Percentiles rank a stretch among this genome's conserved stretches.
These are phyloP conservation scores for Oryctolagus cuniculus DNA, from an alignment of 2,113 vertebrate species.

Conservation along the genomic window DNA sequence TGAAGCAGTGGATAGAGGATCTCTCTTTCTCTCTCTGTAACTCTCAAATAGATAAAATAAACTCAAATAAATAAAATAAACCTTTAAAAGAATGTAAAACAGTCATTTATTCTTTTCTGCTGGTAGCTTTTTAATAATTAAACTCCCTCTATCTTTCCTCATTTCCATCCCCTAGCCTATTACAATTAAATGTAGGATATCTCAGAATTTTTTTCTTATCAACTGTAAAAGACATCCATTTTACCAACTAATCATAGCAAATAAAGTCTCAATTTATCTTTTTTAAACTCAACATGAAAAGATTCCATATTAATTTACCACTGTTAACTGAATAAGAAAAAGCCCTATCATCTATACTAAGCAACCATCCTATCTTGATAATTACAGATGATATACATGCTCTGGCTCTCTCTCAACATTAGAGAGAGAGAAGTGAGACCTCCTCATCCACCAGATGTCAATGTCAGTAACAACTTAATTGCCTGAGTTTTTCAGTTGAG, in stretches of 20 bases:
- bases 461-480: background rate
- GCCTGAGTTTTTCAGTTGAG: background rate
- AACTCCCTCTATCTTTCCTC: too few species aligned
- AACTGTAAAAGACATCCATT: background rate
- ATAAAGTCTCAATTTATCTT: conserved; percentile 24
- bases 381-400: background rate
- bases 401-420: conserved; percentile 1
- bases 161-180: too few species aligned
- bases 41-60: too few species aligned
- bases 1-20: too few species aligned
- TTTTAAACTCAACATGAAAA: conserved; percentile 31
- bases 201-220: too few species aligned
- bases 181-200: too few species aligned
- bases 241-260: background rate
- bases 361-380: background rate
- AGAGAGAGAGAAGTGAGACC: background rate
- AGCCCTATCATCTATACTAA: background rate
- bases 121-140: too few species aligned
- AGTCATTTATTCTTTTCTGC: too few species aligned
- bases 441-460: background rate
- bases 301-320: conserved; percentile 11
- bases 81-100: too few species aligned
- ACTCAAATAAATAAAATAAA: too few species aligned
- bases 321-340: conserved; percentile 31
- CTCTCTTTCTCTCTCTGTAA: too few species aligned